Conservation (phyloP, 2,113 vertebrate genomes). For the Motacilla alba region DNA sequence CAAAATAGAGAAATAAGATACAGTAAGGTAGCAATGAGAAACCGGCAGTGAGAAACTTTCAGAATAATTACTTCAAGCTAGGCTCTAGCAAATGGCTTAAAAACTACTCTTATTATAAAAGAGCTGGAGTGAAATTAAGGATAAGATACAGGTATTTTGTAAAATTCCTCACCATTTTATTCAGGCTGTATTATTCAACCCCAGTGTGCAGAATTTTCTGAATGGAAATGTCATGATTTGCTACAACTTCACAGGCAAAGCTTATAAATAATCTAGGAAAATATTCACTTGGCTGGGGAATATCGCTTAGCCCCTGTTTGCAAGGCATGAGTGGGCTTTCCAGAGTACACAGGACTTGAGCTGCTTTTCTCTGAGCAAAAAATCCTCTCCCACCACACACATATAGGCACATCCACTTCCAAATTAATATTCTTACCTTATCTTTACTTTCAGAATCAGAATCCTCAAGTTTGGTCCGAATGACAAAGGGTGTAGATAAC, state of each 20-base stretch:
- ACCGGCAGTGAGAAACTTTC: neutral
- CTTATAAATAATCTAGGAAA: neutral
- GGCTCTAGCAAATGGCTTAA: neutral
- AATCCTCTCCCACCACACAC: neutral
- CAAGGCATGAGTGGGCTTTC: neutral
- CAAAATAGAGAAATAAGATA: neutral
- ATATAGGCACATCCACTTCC: neutral
- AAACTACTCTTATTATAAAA: neutral
- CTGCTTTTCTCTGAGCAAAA: neutral
- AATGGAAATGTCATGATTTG: slow-evolving; percentile 15
- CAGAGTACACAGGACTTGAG: neutral
- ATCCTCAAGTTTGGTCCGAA: slow-evolving; percentile 86
- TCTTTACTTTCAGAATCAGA: slow-evolving; percentile 85
- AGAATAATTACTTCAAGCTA: neutral
- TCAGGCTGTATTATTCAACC: neutral
- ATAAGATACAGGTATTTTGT: neutral
- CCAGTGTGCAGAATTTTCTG: slow-evolving; percentile 14
- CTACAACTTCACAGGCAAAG: neutral
- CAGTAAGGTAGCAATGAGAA: neutral
- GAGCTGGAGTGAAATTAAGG: slow-evolving; percentile 39
- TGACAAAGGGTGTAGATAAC: slow-evolving; percentile 94
- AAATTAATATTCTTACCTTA: slow-evolving; percentile 81
- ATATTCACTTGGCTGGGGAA: neutral
- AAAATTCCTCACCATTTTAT: neutral
- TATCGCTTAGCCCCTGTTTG: neutral